Conservation (phyloP, 1,140 invertebrate genomes). For the Orussus abietinus region DNA sequence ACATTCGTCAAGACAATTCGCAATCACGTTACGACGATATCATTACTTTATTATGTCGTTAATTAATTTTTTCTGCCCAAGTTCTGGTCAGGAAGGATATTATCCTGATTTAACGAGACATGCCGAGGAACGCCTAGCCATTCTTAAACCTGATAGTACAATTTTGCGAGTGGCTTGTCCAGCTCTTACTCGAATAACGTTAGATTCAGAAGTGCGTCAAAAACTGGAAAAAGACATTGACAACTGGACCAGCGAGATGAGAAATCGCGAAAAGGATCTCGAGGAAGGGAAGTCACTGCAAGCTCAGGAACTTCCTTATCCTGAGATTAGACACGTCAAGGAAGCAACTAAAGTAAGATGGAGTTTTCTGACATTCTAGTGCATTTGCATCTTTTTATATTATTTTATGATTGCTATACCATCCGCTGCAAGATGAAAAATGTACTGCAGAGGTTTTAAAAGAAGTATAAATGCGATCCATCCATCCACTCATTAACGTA, state of each 20-base stretch:
- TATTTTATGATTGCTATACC: no score
- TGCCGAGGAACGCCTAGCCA: conserved; percentile 55
- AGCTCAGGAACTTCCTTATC: conserved; percentile 15
- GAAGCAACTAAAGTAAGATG: conserved; percentile 15
- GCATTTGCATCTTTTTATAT: no score
- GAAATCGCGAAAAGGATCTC: conserved; percentile 44
- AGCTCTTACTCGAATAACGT: conserved; percentile 44
- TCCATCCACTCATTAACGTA: no score
- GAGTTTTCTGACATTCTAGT: no score
- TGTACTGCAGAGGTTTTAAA: no score
- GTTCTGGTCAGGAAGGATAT: conserved; percentile 66
- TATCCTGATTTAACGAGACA: conserved; percentile 59
- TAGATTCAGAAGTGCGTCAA: conserved; percentile 42
- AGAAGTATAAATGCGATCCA: no score
- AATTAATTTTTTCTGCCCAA: conserved; percentile 21
- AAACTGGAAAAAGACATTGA: conserved; percentile 48
- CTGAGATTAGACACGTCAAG: conserved; percentile 29
- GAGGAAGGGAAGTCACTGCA: conserved; percentile 27
- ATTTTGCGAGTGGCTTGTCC: conserved; percentile 51
- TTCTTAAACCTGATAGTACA: conserved; percentile 56
- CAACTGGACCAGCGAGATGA: conserved; percentile 52
- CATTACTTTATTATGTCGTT: conserved; percentile 5
- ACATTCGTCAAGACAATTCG: no score
- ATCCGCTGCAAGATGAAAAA: no score
- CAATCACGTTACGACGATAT: neutral